Evolutionary conservation across 1,140 invertebrate species (phyloP).

Genomic region (Lepidurus apus): DNA sequence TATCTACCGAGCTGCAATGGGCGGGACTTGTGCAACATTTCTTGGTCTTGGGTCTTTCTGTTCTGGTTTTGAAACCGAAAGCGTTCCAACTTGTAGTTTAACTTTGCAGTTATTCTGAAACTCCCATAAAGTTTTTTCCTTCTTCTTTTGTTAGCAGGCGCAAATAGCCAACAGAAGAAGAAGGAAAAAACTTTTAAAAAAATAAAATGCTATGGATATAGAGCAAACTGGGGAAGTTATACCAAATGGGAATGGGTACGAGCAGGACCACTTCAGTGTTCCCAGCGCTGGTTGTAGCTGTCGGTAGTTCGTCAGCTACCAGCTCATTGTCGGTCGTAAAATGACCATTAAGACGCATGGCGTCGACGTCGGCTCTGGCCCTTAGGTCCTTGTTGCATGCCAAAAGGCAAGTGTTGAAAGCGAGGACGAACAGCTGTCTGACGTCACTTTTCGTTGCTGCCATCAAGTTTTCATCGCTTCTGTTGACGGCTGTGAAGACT

Average conservation of each 20-base stretch:
- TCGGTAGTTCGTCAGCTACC: conserved; percentile 20
- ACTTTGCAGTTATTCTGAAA: no score
- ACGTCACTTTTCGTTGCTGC: conserved; percentile 31
- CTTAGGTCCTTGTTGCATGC: conserved; percentile 26
- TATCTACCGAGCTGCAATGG: no score
- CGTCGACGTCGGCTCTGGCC: background rate
- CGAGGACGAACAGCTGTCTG: conserved; percentile 30
- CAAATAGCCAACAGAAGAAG: no score
- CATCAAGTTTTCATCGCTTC: conserved; percentile 24
- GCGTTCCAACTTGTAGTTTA: no score
- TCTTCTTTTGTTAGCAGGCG: no score
- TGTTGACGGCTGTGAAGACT: conserved; percentile 6
- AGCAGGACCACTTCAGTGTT: background rate
- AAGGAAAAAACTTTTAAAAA: no score
- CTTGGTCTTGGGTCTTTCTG: no score
- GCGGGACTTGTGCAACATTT: no score
- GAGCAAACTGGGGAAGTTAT: background rate
- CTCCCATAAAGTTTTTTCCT: no score
- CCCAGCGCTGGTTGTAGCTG: conserved; percentile 20
- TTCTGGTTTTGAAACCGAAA: no score
- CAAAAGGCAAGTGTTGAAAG: conserved; percentile 24
- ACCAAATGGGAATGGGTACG: background rate
- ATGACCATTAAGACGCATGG: conserved; percentile 29
- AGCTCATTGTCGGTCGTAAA: conserved; percentile 28
- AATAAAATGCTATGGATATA: no score